phyloP scores from a whole-genome alignment of 2,113 vertebrate genomes.

The Heterotilapia buettikoferi region DNA sequence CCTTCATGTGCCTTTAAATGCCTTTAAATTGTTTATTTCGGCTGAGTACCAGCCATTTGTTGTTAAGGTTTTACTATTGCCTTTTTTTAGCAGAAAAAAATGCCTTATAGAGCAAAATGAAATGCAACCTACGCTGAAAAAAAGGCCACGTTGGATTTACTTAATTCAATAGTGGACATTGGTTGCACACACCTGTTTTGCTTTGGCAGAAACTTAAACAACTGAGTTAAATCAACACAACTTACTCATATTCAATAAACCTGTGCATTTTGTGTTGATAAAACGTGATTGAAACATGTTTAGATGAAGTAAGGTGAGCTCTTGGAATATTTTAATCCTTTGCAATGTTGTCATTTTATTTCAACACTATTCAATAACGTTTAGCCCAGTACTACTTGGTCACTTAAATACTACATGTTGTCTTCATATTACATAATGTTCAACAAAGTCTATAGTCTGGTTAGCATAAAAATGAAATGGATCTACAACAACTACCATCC shows the following conservation, averaged over 20 bases:
- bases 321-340: background rate
- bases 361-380: background rate
- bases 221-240: background rate
- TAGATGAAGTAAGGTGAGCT: background rate
- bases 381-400: background rate
- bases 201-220: background rate
- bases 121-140: background rate
- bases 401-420: background rate
- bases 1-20: background rate
- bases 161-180: background rate
- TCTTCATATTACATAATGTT: background rate
- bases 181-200: background rate
- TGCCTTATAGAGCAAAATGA: background rate
- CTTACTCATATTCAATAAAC: background rate
- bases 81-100: background rate
- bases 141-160: fast-evolving
- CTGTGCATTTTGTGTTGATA: background rate
- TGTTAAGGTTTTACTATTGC: background rate
- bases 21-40: background rate
- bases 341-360: background rate
- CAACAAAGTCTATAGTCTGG: background rate
- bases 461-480: background rate
- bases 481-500: background rate
- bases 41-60: background rate
- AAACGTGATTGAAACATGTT: background rate